A percentile compares a stretch with the other conserved stretches of the same genome.
Conservation (phyloP, 92 coral and sea anemone species). For the Parazoanthus swiftii region DNA sequence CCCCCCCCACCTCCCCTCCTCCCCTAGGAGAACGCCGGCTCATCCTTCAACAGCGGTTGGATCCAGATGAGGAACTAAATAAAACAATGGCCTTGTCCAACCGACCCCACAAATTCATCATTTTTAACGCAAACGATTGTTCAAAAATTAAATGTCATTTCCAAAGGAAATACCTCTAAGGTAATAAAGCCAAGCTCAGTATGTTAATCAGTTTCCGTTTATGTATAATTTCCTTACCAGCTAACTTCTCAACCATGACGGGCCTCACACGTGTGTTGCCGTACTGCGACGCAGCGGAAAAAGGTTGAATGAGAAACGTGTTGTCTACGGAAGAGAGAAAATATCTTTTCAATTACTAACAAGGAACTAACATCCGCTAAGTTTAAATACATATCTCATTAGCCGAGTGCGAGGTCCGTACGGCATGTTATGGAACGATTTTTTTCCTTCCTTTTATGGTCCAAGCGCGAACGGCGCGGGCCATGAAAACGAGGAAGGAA, state of each 20-base stretch:
- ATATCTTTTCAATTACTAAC: background rate
- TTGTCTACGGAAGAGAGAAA: conserved; percentile 61
- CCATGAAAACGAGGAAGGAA: too few species aligned
- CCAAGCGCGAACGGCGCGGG: too few species aligned
- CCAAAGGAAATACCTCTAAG: background rate
- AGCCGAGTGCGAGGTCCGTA: too few species aligned
- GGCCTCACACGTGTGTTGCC: conserved; percentile 88
- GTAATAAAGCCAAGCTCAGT: background rate
- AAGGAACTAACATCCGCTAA: background rate
- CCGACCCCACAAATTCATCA: background rate
- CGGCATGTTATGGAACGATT: too few species aligned
- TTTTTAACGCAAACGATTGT: background rate
- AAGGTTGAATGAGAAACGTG: conserved; percentile 83
- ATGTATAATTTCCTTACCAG: conserved; percentile 39
- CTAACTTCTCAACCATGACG: conserved; percentile 70
- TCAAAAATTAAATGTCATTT: too few species aligned
- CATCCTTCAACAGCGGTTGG: too few species aligned
- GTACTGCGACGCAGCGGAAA: conserved; percentile 81
- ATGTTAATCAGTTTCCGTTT: background rate
- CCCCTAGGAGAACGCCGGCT: too few species aligned
- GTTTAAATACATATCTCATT: too few species aligned
- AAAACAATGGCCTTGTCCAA: background rate
- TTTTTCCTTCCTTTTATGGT: too few species aligned
- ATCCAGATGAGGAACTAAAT: too few species aligned
- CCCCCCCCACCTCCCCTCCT: too few species aligned